phyloP scores from a whole-genome alignment of 2,113 vertebrate species.

The Eclectus roratus region DNA sequence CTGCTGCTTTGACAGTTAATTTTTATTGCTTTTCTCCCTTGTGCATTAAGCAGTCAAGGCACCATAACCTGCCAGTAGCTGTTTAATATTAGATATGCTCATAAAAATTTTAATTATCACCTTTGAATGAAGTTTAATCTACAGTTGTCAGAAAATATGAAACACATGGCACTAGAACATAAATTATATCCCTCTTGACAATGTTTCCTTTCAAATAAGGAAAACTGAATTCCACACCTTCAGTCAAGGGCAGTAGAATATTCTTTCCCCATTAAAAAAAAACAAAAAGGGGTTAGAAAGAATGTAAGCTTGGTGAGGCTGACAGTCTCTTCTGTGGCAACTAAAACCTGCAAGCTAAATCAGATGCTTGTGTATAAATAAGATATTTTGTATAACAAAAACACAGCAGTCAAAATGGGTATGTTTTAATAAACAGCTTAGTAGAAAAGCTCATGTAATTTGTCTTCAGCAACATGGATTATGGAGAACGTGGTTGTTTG shows the following conservation, averaged over 20 bases:
- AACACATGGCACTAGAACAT: slow-evolving; percentile 23
- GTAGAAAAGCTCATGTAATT: background rate
- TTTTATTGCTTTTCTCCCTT: slow-evolving; percentile 52
- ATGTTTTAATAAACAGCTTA: background rate
- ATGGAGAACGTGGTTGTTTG: background rate
- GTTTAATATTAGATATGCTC: slow-evolving; percentile 66
- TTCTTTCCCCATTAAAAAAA: background rate
- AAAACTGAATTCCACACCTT: background rate
- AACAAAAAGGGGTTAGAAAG: background rate
- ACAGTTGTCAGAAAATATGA: slow-evolving; percentile 61
- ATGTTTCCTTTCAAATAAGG: slow-evolving; percentile 16
- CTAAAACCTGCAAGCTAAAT: background rate
- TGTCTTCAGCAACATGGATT: background rate
- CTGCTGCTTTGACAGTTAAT: slow-evolving; percentile 58
- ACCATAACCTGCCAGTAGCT: slow-evolving; percentile 32
- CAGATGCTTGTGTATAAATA: background rate
- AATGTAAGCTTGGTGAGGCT: background rate
- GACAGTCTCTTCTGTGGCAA: background rate
- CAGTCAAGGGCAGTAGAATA: background rate
- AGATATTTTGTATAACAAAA: background rate
- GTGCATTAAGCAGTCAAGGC: slow-evolving; percentile 46
- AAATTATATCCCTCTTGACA: slow-evolving; percentile 36
- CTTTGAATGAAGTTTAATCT: slow-evolving; percentile 63
- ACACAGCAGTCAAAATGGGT: background rate
- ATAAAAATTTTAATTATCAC: slow-evolving; percentile 70